Conservation (phyloP, 2,888 invertebrate genomes). For the Slavum lentiscoides region DNA sequence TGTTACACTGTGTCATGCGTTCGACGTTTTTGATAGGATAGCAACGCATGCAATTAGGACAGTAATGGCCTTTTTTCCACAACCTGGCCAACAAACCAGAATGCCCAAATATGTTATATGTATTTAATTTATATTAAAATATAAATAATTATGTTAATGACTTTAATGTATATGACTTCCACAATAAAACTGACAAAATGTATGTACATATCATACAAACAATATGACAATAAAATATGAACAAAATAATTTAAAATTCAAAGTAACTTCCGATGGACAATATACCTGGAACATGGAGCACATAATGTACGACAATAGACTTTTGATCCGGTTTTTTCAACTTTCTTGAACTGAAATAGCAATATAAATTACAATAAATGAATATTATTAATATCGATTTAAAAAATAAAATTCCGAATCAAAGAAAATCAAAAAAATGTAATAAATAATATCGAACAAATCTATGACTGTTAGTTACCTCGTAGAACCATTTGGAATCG, state of each 20-base stretch:
- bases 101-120: constrained; percentile 42
- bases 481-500: constrained; percentile 63
- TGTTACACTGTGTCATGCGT: constrained; percentile 62
- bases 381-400: neutral
- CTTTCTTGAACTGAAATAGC: constrained; percentile 61
- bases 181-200: constrained; percentile 14
- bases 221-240: constrained; percentile 46
- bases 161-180: constrained; percentile 12
- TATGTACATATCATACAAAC: neutral
- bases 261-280: constrained; percentile 54
- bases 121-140: constrained; percentile 27
- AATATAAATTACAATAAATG: neutral
- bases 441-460: neutral
- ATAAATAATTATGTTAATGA: constrained; percentile 35
- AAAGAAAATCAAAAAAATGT: neutral
- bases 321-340: constrained; percentile 61
- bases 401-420: neutral
- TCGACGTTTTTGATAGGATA: constrained; percentile 69
- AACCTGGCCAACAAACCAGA: constrained; percentile 61
- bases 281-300: constrained; percentile 71
- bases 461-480: constrained; percentile 58
- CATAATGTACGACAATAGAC: constrained; percentile 66
- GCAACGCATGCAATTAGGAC: constrained; percentile 73
- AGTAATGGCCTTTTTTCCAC: constrained; percentile 74
- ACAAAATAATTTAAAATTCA: constrained; percentile 55